These are phyloP conservation scores for Hypotaenidia okinawae DNA, from an alignment of 2,797 vertebrate species.

Conservation along the genomic window DNA sequence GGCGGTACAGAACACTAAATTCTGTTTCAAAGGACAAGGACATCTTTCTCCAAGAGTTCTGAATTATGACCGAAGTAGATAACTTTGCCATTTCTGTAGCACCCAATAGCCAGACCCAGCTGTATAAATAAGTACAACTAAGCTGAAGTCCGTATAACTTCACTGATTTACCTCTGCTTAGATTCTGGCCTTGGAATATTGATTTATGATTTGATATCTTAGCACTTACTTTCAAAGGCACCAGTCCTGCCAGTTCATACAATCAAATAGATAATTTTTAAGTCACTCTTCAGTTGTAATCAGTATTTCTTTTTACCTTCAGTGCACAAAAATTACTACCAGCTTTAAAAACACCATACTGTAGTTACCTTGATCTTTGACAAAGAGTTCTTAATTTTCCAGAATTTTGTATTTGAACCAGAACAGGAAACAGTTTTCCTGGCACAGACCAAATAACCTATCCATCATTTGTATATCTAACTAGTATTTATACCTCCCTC, in stretches of 20 bases:
- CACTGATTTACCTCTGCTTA: neutral
- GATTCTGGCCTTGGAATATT: neutral
- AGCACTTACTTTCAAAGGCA: neutral
- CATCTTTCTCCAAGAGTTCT: neutral
- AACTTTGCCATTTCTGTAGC: conserved; percentile 1
- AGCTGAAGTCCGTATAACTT: neutral
- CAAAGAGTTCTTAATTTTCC: neutral
- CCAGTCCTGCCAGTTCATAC: neutral
- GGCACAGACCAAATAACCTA: neutral
- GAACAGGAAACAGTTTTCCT: neutral
- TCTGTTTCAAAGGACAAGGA: neutral
- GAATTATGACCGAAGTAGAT: neutral
- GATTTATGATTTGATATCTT: conserved; percentile 49
- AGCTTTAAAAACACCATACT: neutral
- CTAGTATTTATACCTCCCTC: neutral
- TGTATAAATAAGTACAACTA: conserved; percentile 31
- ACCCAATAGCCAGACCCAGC: neutral
- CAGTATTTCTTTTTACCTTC: neutral
- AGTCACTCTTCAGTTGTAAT: neutral
- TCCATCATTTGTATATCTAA: neutral
- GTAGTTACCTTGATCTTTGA: neutral
- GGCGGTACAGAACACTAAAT: neutral
- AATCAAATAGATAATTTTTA: neutral
- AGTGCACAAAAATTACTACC: neutral
- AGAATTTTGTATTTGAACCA: neutral